Evolutionary conservation across 2,113 vertebrate species (phyloP).

Genomic region (Neogobius melanostomus): DNA sequence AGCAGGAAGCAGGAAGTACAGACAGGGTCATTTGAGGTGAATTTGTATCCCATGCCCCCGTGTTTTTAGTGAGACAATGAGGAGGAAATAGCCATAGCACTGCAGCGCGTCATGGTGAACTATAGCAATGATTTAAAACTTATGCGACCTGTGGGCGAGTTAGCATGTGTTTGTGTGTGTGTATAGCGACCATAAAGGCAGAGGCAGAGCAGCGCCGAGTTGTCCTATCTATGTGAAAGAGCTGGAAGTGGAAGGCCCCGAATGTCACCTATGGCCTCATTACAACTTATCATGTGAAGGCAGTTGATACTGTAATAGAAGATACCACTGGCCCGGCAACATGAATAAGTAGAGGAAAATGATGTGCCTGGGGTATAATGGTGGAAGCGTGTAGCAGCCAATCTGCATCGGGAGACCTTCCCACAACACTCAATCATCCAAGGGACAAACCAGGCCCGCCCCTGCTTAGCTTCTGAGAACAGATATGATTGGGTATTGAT

Average conservation of each 20-base stretch:
- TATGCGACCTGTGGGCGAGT: conserved; percentile 1
- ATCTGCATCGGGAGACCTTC: no score
- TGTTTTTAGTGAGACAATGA: conserved; percentile 16
- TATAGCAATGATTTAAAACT: conserved; percentile 9
- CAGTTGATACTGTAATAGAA: conserved; percentile 12
- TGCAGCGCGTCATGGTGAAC: conserved; percentile 18
- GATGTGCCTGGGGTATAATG: no score
- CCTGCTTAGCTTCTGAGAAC: no score
- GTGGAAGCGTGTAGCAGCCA: no score
- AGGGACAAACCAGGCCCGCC: no score
- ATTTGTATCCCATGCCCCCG: conserved; percentile 36
- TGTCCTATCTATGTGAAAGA: conserved; percentile 3
- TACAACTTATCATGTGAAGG: conserved; percentile 5
- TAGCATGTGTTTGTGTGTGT: neutral
- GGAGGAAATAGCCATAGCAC: conserved; percentile 13
- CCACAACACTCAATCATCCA: no score
- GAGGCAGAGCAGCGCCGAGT: conserved; percentile 6
- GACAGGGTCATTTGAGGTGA: conserved; percentile 47
- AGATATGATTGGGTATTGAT: no score
- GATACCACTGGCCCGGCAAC: no score
- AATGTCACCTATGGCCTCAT: conserved; percentile 27
- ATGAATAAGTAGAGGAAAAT: no score
- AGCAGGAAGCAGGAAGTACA: conserved; percentile 25
- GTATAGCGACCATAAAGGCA: neutral
- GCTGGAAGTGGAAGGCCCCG: conserved; percentile 31